Conservation (phyloP, 2,797 vertebrate genomes). For the Urophycis tenuis region DNA sequence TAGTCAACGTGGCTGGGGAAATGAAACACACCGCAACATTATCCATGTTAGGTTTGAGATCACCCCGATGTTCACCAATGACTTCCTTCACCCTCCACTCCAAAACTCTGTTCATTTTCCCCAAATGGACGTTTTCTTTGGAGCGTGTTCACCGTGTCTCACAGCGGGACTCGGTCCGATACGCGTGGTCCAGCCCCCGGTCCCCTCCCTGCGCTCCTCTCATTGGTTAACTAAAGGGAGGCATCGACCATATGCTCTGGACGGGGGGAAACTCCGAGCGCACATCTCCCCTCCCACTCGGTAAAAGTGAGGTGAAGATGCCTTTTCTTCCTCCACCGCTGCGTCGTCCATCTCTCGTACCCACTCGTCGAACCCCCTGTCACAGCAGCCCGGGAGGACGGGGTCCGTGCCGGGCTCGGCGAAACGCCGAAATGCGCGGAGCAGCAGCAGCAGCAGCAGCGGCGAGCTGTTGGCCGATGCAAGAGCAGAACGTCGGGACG, state of each 20-base stretch:
- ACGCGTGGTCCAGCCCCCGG: background rate
- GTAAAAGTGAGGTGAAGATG: slow-evolving; percentile 59
- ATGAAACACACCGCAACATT: too few species aligned
- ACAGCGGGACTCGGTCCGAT: background rate
- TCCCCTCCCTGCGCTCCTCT: slow-evolving; percentile 44
- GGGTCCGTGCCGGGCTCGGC: slow-evolving; percentile 31
- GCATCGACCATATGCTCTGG: background rate
- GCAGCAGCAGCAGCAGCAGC: slow-evolving; percentile 28
- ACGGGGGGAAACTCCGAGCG: slow-evolving; percentile 44
- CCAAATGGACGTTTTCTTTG: background rate
- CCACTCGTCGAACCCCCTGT: slow-evolving; percentile 20
- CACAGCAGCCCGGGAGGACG: slow-evolving; percentile 37
- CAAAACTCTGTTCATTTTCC: background rate
- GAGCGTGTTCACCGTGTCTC: background rate
- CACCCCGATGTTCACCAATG: background rate
- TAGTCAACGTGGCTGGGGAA: too few species aligned
- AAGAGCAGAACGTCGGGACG: background rate
- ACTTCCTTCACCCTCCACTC: background rate
- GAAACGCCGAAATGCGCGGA: slow-evolving; percentile 26
- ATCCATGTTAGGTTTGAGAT: too few species aligned
- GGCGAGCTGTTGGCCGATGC: background rate
- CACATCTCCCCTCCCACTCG: slow-evolving; percentile 46
- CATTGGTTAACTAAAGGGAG: slow-evolving; percentile 51
- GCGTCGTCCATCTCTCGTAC: slow-evolving; percentile 16
- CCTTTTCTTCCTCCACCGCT: slow-evolving; percentile 32